Conservation (phyloP, 2,888 invertebrate genomes). For the Cecidostiba fungosa region DNA sequence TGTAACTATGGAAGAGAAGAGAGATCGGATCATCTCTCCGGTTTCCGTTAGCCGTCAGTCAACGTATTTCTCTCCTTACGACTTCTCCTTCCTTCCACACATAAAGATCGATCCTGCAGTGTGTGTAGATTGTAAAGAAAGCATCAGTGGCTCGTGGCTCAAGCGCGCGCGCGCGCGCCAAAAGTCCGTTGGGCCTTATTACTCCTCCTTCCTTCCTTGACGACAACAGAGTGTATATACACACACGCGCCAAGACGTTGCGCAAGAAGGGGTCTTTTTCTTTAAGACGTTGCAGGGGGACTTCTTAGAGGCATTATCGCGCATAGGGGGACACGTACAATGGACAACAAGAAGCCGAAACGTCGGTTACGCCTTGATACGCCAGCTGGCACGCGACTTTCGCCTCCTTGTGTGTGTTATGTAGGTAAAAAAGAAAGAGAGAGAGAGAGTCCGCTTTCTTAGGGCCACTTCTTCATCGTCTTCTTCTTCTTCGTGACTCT, state of each 20-base stretch:
- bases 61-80: neutral
- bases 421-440: conserved; percentile 10
- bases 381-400: conserved; percentile 77
- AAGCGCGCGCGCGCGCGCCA: conserved; percentile 63
- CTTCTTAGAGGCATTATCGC: conserved; percentile 40
- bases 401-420: conserved; percentile 32
- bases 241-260: conserved; percentile 73
- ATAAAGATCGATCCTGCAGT: neutral
- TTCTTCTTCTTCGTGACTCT: conserved; percentile 39
- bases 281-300: conserved; percentile 74
- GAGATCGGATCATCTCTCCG: neutral
- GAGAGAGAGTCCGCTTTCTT: conserved; percentile 5
- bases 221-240: neutral
- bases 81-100: neutral
- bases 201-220: conserved; percentile 50
- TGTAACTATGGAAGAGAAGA: neutral
- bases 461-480: conserved; percentile 59
- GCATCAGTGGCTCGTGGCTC: neutral
- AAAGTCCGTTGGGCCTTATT: conserved; percentile 68
- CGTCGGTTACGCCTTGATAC: conserved; percentile 79
- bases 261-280: conserved; percentile 66
- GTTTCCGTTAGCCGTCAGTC: conserved; percentile 37
- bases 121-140: neutral
- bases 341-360: conserved; percentile 78
- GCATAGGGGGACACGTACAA: conserved; percentile 54